phyloP scores from a whole-genome alignment of 2,888 invertebrate species.

The Agrotis segetum region DNA sequence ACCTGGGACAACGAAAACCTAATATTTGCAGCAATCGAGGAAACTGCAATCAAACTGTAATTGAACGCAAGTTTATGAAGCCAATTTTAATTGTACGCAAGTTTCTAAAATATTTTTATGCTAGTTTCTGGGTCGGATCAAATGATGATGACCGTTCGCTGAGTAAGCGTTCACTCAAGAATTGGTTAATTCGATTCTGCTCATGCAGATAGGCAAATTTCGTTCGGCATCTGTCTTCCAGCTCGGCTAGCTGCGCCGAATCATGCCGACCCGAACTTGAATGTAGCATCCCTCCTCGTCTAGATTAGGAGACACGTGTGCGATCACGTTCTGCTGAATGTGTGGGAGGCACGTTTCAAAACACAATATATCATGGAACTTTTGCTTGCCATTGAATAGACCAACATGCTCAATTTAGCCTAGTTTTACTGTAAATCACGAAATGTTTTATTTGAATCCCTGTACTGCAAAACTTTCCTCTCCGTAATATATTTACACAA shows the following conservation, averaged over 20 bases:
- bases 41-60: constrained; percentile 19
- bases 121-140: neutral
- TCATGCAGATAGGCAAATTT: neutral
- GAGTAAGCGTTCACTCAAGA: neutral
- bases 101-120: neutral
- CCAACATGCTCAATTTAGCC: constrained; percentile 12
- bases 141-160: constrained; percentile 8
- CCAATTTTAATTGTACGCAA: neutral
- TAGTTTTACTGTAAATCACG: constrained; percentile 6
- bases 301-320: constrained; percentile 22
- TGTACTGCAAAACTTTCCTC: constrained; percentile 11
- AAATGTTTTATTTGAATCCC: constrained; percentile 10
- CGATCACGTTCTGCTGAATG: constrained; percentile 35
- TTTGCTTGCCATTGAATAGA: constrained; percentile 14
- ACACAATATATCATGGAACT: constrained; percentile 17
- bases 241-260: neutral
- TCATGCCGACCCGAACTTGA: neutral
- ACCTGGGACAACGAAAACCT: neutral
- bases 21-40: neutral
- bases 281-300: neutral
- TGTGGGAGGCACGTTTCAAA: constrained; percentile 15
- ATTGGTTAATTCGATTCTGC: too few species aligned
- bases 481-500: constrained; percentile 5
- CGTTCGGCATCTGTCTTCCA: neutral
- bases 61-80: neutral